Conservation (phyloP, 2,113 vertebrate genomes). For the Scomber japonicus region DNA sequence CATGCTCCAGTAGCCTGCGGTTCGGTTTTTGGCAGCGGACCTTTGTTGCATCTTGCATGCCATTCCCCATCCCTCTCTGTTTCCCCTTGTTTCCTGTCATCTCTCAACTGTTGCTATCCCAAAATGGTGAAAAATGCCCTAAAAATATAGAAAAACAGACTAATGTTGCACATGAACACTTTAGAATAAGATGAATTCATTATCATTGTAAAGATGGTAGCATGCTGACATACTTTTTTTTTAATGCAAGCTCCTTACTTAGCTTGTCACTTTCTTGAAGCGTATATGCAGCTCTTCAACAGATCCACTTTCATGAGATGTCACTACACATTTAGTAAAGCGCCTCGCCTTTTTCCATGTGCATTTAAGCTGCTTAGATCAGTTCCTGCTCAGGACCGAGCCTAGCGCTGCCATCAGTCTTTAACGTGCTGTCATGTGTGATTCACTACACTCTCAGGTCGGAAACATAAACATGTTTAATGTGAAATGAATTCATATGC, state of each 20-base stretch:
- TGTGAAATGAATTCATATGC: background rate
- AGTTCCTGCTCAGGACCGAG: background rate
- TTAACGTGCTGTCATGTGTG: background rate
- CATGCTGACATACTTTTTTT: background rate
- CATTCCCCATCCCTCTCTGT: too few relatives aligned
- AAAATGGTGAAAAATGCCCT: too few relatives aligned
- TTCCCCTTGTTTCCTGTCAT: too few relatives aligned
- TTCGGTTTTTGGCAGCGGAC: too few relatives aligned
- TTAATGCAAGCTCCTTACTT: background rate
- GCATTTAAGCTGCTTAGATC: background rate
- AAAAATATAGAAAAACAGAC: too few relatives aligned
- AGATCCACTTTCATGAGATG: slow-evolving; percentile 4
- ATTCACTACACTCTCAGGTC: background rate
- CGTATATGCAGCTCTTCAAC: background rate
- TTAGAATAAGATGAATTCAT: background rate
- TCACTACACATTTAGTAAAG: background rate
- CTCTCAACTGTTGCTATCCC: too few relatives aligned
- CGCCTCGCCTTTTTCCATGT: background rate
- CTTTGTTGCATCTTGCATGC: too few relatives aligned
- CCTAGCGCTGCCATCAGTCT: background rate
- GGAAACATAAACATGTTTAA: background rate
- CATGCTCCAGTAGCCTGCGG: too few relatives aligned
- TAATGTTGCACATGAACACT: too few relatives aligned
- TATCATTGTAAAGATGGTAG: background rate
- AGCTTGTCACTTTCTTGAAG: background rate